These are phyloP conservation scores for Geodia barretti DNA, from an alignment of 37 sponge, comb jelly and placozoan genomes.

Conservation along the genomic window DNA sequence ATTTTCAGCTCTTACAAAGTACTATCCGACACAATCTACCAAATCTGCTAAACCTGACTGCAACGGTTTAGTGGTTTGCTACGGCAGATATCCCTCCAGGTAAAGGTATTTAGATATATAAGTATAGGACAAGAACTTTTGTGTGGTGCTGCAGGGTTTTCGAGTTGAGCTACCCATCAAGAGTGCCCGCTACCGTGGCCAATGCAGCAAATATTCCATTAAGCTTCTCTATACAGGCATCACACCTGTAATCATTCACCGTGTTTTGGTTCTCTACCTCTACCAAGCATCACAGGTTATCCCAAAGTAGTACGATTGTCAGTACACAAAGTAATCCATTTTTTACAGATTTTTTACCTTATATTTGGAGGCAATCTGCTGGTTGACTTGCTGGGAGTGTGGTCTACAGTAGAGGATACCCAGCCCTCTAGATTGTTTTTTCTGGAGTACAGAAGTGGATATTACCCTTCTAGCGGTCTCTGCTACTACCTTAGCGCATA, in stretches of 20 bases:
- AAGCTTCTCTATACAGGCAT: conserved; percentile 97
- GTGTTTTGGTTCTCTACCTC: conserved; percentile 91
- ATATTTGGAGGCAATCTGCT: conserved; percentile 89
- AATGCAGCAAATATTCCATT: conserved; percentile 92
- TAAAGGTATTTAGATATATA: no score
- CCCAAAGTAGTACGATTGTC: background rate
- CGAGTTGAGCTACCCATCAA: conserved; percentile 97
- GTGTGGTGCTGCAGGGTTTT: conserved; percentile 71
- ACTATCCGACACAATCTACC: conserved; percentile 92
- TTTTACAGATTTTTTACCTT: conserved; percentile 79
- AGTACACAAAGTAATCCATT: background rate
- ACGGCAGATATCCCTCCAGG: conserved; percentile 96
- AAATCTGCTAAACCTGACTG: conserved; percentile 89
- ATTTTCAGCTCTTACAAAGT: conserved; percentile 84
- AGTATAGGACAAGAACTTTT: no score
- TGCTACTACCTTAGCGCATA: conserved; percentile 96
- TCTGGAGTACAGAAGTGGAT: no score
- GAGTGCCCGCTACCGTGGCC: conserved; percentile 92
- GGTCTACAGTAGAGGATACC: conserved; percentile 72
- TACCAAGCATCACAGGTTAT: conserved; percentile 91
- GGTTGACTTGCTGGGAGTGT: conserved; percentile 88
- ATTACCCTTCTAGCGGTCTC: conserved; percentile 92
- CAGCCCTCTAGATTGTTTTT: conserved; percentile 74
- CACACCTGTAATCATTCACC: conserved; percentile 96
- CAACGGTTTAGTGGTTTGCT: conserved; percentile 90